Evolutionary conservation across 2,113 vertebrate genomes (phyloP).

Genomic region (Antechinus stuartii): DNA sequence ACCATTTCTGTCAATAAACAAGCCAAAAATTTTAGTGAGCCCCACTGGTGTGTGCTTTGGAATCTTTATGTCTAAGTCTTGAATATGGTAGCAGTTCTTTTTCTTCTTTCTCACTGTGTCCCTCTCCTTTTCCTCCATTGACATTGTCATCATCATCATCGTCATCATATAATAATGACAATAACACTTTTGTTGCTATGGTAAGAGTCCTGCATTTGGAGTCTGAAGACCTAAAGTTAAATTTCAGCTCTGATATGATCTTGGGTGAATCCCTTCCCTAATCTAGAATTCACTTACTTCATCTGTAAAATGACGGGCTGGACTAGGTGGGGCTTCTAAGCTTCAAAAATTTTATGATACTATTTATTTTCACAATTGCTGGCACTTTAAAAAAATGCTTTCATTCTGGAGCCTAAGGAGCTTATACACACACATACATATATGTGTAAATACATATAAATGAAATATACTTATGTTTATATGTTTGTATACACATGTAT

Average conservation of each 20-base stretch:
- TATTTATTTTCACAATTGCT: neutral
- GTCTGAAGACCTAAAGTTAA: no score
- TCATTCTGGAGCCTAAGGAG: neutral
- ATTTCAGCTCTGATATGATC: neutral
- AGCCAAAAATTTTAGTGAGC: neutral
- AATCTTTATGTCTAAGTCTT: neutral
- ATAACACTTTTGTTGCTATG: neutral
- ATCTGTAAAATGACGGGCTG: neutral
- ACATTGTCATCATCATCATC: no score
- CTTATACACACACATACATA: no score
- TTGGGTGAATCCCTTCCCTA: accelerated
- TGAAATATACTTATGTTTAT: no score
- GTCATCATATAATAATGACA: neutral
- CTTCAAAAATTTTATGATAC: neutral
- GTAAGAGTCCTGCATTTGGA: neutral
- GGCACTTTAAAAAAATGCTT: neutral
- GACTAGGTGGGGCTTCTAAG: neutral
- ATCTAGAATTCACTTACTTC: neutral
- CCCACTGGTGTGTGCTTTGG: neutral
- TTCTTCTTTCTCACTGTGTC: neutral
- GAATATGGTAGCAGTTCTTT: neutral
- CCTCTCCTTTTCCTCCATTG: neutral
- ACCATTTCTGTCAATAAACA: neutral
- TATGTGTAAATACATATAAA: no score
- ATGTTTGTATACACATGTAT: no score